These are phyloP conservation scores for Euproctis similis DNA, from an alignment of 2,888 invertebrate species.

Conservation along the genomic window DNA sequence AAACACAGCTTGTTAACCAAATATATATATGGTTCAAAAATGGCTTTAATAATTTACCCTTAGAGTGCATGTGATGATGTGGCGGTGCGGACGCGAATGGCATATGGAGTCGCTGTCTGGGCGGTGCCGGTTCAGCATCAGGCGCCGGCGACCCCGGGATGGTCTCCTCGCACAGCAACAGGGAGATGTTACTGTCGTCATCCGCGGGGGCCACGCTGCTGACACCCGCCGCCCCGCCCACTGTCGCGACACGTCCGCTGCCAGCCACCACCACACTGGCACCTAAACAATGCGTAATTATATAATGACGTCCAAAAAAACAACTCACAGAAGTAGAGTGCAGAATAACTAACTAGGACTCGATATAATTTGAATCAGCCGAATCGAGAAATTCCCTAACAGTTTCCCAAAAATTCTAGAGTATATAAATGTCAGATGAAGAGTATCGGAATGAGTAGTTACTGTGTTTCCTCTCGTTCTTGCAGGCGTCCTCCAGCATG, in stretches of 20 bases:
- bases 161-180: slow-evolving; percentile 90
- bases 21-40: too few relatives aligned
- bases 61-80: slow-evolving; percentile 45
- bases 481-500: slow-evolving; percentile 68
- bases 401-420: too few relatives aligned
- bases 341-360: too few relatives aligned
- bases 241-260: slow-evolving; percentile 27
- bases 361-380: too few relatives aligned
- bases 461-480: slow-evolving; percentile 67
- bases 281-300: too few relatives aligned
- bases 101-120: slow-evolving; percentile 77
- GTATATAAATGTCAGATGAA: too few relatives aligned
- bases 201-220: slow-evolving; percentile 23
- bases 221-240: slow-evolving; percentile 7
- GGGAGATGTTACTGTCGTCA: slow-evolving; percentile 81
- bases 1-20: too few relatives aligned
- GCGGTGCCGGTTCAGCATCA: slow-evolving; percentile 69
- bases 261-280: slow-evolving; percentile 53
- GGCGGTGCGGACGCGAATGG: slow-evolving; percentile 81
- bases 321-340: too few relatives aligned
- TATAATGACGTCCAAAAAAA: too few relatives aligned
- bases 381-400: too few relatives aligned
- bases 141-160: slow-evolving; percentile 93
- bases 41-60: slow-evolving; percentile 30
- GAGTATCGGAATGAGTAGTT: slow-evolving; percentile 22